phyloP scores from a whole-genome alignment of 2,113 vertebrate genomes.

The Delphinapterus leucas region DNA sequence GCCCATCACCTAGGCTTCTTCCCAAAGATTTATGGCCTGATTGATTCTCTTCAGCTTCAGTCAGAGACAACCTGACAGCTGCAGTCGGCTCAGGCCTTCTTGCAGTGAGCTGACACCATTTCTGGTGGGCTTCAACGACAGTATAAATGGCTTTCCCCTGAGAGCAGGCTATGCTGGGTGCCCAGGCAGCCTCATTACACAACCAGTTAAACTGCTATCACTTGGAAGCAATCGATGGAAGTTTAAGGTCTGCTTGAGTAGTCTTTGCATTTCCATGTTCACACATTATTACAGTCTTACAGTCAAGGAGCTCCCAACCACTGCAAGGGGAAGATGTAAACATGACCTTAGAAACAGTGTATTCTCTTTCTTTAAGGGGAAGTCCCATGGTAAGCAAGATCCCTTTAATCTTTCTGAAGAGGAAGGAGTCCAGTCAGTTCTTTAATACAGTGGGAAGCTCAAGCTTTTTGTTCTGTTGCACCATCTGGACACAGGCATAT shows the following conservation, averaged over 20 bases:
- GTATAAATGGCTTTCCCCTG: conserved; percentile 14
- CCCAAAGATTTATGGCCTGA: background rate
- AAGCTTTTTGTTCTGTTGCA: background rate
- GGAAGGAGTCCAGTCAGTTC: background rate
- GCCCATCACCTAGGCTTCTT: background rate
- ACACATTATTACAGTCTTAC: background rate
- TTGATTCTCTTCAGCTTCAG: conserved; percentile 9
- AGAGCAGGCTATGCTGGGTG: background rate
- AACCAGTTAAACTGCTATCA: conserved; percentile 23
- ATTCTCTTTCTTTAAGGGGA: background rate
- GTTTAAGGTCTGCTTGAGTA: conserved; percentile 32
- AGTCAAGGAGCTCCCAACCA: background rate
- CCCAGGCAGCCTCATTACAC: conserved; percentile 36
- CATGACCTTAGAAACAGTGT: background rate
- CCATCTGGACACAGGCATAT: background rate
- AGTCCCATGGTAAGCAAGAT: background rate
- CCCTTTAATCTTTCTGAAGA: background rate
- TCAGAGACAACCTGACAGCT: conserved; percentile 13
- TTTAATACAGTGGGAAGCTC: background rate
- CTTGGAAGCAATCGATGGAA: conserved; percentile 4
- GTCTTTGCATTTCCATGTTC: background rate
- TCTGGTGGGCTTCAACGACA: conserved; percentile 35
- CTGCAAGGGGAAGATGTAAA: background rate
- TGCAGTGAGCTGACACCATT: background rate
- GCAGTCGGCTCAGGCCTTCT: background rate